Base-by-base conservation (phyloP, 2,113 vertebrate genomes). In the Callorhinus ursinus region DNA sequence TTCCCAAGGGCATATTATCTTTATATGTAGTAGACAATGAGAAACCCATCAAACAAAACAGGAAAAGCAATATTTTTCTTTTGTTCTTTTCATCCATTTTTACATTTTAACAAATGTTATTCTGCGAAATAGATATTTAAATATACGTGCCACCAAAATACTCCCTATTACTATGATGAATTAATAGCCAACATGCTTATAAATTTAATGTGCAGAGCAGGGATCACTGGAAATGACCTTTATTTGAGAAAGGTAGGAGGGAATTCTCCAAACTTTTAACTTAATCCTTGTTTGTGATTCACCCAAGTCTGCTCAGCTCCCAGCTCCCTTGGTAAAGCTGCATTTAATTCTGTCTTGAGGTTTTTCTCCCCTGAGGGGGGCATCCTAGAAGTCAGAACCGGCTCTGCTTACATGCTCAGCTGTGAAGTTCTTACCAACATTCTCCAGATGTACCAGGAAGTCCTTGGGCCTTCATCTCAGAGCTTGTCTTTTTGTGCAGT, bases 1-100 rank as follows among this genome's bases (percentile, higher is more conserved):
- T 93, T 97, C 79, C 95, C 90, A 97, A 92, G 85, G 82, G 96
- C 51, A 11, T 67, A 95, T 65, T 81, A 94, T 92, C 72, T 71
- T 94, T 88, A 36, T 85, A 98, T 98, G 97, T 76, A 98, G 76
- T 74, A 95, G 36, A 63, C 51, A 88, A 96, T 96, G 94, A 98
- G 97, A 98, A 91, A 69, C 59, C 81, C 88, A 85, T 85, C 39
- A 86, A 96, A 92, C 28, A 59, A 93, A 92, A 63, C 18, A 67
- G 90, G 94, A 94, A 97, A 91, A 97, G 19, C 90, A 88, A n/a
- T 0, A 97, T 93, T 98, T 98, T 96, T 69, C 2, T 88, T 55
- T 94, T 90, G 63, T 95, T 82, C n/a, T 93, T 84, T 82, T 57
- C 49, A 80, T n/a, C n/a, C 71, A 61, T 76, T 93, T 97, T 91